Conservation (phyloP, 2,888 invertebrate species). For the Terebella lapidaria region DNA sequence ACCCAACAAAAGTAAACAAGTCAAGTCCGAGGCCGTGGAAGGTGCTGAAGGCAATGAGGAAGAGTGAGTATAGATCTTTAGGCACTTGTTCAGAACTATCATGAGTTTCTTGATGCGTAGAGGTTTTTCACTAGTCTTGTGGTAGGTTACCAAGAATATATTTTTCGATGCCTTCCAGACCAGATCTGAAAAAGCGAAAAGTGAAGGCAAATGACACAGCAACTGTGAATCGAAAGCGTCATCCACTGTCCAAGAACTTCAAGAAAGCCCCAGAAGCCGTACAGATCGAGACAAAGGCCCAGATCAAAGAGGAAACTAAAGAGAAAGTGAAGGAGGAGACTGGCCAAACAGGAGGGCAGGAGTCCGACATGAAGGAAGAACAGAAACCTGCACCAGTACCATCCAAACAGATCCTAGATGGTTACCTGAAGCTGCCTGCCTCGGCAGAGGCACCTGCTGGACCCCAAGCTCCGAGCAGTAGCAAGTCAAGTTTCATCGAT, state of each 20-base stretch:
- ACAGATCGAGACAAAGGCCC: background rate
- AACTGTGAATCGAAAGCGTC: slow-evolving; percentile 15
- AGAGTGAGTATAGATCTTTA: too few species aligned
- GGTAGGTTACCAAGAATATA: too few species aligned
- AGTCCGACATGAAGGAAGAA: background rate
- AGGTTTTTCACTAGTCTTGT: too few species aligned
- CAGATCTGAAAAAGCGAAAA: background rate
- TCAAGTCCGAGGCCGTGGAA: background rate
- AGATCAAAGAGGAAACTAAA: background rate
- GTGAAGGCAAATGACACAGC: slow-evolving; percentile 12
- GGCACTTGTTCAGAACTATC: too few species aligned
- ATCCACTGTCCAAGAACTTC: slow-evolving; percentile 19
- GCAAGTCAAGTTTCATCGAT: slow-evolving; percentile 5
- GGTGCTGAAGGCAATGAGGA: too few species aligned
- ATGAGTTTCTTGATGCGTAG: too few species aligned
- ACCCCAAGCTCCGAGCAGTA: background rate
- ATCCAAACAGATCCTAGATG: background rate
- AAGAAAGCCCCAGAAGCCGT: slow-evolving; percentile 6
- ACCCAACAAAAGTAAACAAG: too few species aligned
- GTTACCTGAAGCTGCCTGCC: slow-evolving; percentile 4
- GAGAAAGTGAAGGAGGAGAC: background rate
- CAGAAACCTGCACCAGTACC: background rate
- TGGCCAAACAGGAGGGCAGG: background rate
- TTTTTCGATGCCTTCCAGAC: background rate
- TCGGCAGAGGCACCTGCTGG: background rate